Evolutionary conservation across 2,113 vertebrate genomes (phyloP).

Genomic region (Podarcis muralis): DNA sequence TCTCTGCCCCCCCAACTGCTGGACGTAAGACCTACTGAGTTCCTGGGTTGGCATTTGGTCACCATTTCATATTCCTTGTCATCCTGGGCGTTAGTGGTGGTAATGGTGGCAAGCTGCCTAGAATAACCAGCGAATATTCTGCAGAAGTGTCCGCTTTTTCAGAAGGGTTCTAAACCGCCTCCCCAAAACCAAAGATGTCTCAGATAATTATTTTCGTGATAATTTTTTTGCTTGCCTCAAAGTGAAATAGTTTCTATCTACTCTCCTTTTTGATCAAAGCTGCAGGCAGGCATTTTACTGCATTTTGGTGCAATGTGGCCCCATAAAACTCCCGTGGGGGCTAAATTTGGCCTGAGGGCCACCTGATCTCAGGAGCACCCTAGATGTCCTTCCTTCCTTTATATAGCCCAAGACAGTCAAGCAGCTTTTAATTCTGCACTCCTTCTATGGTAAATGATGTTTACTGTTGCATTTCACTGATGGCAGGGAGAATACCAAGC

Average conservation of each 20-base stretch:
- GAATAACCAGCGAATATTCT: background rate
- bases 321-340: background rate
- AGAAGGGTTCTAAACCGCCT: no score
- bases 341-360: background rate
- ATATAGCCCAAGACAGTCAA: slow-evolving; percentile 42
- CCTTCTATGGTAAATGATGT: slow-evolving; percentile 57
- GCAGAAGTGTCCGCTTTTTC: no score
- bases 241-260: background rate
- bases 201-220: background rate
- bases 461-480: slow-evolving; percentile 33
- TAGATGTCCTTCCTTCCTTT: slow-evolving; percentile 48
- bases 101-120: background rate
- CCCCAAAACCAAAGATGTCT: background rate
- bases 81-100: background rate
- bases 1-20: background rate
- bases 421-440: slow-evolving; percentile 23
- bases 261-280: background rate
- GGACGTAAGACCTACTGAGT: no score
- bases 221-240: background rate
- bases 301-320: background rate
- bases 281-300: background rate
- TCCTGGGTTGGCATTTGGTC: background rate
- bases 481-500: slow-evolving; percentile 21
- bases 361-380: slow-evolving; percentile 18
- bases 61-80: background rate